Conservation (phyloP, 2,888 invertebrate species). For the Prosopocoilus inquinatus region DNA sequence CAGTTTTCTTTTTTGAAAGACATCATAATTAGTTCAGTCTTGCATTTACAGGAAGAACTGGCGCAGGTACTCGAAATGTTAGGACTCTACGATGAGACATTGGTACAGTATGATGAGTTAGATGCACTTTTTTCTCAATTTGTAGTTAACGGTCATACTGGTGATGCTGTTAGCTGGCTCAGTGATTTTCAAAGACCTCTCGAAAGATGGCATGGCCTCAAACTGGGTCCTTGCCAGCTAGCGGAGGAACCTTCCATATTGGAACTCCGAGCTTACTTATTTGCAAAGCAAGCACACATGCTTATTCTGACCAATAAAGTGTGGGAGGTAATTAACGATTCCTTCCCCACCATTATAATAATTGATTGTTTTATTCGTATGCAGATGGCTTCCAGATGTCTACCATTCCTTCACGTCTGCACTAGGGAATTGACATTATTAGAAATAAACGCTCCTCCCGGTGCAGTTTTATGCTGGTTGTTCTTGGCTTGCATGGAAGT, state of each 20-base stretch:
- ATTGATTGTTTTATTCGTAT: conserved; percentile 16
- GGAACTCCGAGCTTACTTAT: conserved; percentile 91
- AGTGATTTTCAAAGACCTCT: conserved; percentile 76
- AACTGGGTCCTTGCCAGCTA: conserved; percentile 61
- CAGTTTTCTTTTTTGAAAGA: conserved; percentile 19
- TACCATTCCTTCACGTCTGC: conserved; percentile 88
- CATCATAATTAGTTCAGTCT: no score
- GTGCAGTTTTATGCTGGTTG: conserved; percentile 89
- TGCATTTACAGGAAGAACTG: conserved; percentile 85
- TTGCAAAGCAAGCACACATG: conserved; percentile 89
- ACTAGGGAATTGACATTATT: conserved; percentile 80
- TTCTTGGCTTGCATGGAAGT: conserved; percentile 87
- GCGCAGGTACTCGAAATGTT: conserved; percentile 94
- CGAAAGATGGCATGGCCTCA: conserved; percentile 82
- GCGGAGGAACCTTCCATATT: conserved; percentile 70
- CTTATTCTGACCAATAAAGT: conserved; percentile 70
- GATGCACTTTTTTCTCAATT: conserved; percentile 97
- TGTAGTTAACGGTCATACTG: conserved; percentile 87
- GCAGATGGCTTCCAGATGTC: conserved; percentile 81
- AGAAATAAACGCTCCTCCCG: conserved; percentile 75
- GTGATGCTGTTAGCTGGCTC: conserved; percentile 83
- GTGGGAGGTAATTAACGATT: conserved; percentile 66
- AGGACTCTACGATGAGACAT: conserved; percentile 87
- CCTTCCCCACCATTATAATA: neutral
- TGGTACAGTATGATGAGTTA: conserved; percentile 95